Conservation (phyloP, 2,888 invertebrate species). For the Sepiola atlantica region DNA sequence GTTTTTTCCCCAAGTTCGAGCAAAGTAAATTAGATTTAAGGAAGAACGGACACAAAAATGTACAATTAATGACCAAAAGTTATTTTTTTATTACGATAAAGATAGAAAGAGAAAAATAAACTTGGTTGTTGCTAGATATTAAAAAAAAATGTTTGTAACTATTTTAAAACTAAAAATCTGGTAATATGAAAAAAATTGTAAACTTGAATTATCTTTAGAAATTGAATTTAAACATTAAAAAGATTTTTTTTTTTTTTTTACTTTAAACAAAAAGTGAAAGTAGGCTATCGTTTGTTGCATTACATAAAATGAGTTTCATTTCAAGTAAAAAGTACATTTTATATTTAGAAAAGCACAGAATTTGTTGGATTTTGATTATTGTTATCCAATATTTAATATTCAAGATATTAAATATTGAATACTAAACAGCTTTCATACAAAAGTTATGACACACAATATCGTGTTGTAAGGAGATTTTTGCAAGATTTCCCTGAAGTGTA, state of each 20-base stretch:
- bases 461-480: not conserved
- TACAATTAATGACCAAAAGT: slow-evolving; percentile 8
- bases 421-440: not conserved
- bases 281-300: not conserved
- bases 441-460: not conserved
- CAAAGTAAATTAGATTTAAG: not conserved
- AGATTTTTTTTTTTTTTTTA: no score
- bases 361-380: no score
- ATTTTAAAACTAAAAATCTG: slow-evolving; percentile 2
- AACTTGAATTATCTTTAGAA: not conserved
- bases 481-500: not conserved
- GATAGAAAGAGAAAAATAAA: slow-evolving; percentile 13
- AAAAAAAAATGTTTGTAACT: not conserved
- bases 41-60: not conserved
- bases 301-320: not conserved
- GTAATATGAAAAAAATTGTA: not conserved
- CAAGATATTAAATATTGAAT: not conserved
- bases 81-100: not conserved
- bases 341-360: no score
- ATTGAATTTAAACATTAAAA: no score
- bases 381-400: no score
- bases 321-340: not conserved
- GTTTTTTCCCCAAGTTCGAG: not conserved
- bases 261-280: not conserved
- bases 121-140: not conserved